phyloP scores from a whole-genome alignment of 1,140 invertebrate genomes.

The Oedothorax gibbosus region DNA sequence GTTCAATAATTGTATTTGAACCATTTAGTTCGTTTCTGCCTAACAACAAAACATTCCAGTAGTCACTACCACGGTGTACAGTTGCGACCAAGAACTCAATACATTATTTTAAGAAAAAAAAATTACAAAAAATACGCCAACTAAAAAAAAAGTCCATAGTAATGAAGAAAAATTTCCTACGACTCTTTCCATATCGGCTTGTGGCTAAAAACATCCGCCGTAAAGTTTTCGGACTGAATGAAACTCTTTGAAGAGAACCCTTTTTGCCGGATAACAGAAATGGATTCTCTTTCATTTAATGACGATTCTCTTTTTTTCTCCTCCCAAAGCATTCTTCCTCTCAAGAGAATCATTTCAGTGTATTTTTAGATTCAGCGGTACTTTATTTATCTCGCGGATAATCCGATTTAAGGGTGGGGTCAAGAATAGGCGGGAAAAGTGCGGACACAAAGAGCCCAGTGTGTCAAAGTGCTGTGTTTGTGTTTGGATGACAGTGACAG shows the following conservation, averaged over 20 bases:
- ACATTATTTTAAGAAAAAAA: not conserved
- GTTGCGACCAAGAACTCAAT: too few relatives aligned
- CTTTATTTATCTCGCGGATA: slow-evolving; percentile 30
- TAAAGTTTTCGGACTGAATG: slow-evolving; percentile 17
- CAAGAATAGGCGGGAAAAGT: slow-evolving; percentile 12
- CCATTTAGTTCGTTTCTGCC: too few relatives aligned
- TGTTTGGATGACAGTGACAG: slow-evolving; percentile 14
- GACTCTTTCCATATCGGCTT: slow-evolving; percentile 20
- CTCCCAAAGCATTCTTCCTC: not conserved
- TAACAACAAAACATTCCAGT: too few relatives aligned
- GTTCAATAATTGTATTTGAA: too few relatives aligned
- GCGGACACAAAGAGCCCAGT: slow-evolving; percentile 4
- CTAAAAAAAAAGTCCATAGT: not conserved
- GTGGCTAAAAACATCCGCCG: slow-evolving; percentile 1
- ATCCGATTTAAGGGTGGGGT: slow-evolving; percentile 4
- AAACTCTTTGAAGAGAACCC: slow-evolving; percentile 24
- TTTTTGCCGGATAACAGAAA: slow-evolving; percentile 35
- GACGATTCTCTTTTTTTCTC: slow-evolving; percentile 1
- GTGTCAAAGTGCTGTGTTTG: not conserved
- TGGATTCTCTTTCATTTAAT: slow-evolving; percentile 40
- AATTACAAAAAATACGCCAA: not conserved
- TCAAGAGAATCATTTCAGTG: slow-evolving; percentile 23
- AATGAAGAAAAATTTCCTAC: not conserved
- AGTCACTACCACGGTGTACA: too few relatives aligned
- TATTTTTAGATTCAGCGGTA: slow-evolving; percentile 17